Conservation (phyloP, 2,113 vertebrate species). For the Thermophis baileyi region DNA sequence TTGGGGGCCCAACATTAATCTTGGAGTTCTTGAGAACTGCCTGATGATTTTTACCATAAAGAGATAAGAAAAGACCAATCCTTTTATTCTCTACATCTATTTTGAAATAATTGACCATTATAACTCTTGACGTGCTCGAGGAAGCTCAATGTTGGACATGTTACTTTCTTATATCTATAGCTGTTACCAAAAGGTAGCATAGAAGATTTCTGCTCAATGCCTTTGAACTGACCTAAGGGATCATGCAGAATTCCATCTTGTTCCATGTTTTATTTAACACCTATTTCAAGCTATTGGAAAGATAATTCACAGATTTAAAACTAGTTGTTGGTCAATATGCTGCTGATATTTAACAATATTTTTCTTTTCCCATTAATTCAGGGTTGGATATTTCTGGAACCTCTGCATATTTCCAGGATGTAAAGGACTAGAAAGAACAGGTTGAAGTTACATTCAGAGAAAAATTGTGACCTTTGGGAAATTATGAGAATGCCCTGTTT, state of each 20-base stretch:
- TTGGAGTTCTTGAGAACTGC: no score
- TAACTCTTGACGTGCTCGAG: no score
- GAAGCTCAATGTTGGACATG: no score
- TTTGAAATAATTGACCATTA: no score
- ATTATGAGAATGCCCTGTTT: not conserved
- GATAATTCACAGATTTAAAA: not conserved
- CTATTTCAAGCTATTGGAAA: not conserved
- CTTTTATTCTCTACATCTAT: no score
- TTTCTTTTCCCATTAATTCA: not conserved
- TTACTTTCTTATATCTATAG: not conserved
- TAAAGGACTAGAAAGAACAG: not conserved
- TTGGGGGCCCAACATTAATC: no score
- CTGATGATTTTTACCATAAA: no score
- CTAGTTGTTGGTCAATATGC: not conserved
- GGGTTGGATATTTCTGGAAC: not conserved
- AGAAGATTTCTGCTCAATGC: not conserved
- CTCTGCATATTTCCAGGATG: no score
- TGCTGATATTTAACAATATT: not conserved
- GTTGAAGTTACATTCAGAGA: not conserved
- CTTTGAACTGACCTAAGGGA: not conserved
- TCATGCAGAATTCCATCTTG: not conserved
- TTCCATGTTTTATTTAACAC: not conserved
- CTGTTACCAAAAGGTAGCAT: not conserved
- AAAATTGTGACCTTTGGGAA: not conserved
- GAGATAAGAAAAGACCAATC: no score